phyloP scores from a whole-genome alignment of 2,888 invertebrate species.

The Hipparchia sbordonii region DNA sequence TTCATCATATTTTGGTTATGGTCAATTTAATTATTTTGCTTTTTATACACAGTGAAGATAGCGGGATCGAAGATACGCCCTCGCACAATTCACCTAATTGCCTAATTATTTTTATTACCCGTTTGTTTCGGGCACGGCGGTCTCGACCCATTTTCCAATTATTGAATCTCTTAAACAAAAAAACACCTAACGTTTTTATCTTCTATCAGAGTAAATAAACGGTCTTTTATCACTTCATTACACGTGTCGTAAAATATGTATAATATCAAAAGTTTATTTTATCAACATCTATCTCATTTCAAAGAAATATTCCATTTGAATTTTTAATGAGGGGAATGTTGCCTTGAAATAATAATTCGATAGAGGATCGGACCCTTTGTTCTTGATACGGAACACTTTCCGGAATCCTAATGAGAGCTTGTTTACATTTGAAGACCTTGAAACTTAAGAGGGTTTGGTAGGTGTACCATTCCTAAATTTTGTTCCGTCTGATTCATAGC shows the following conservation, averaged over 20 bases:
- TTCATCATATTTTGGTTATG: slow-evolving; percentile 34
- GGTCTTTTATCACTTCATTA: slow-evolving; percentile 19
- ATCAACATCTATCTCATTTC: slow-evolving; percentile 41
- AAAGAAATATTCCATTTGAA: slow-evolving; percentile 47
- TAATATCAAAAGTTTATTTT: slow-evolving; percentile 12
- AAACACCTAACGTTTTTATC: slow-evolving; percentile 36
- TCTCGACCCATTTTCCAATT: slow-evolving; percentile 68
- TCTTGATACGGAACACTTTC: slow-evolving; percentile 44
- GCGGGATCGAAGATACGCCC: slow-evolving; percentile 63
- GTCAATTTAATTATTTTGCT: slow-evolving; percentile 40
- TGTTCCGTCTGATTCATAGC: slow-evolving; percentile 26
- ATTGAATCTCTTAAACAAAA: slow-evolving; percentile 51
- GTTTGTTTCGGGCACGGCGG: slow-evolving; percentile 65
- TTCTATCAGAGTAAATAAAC: slow-evolving; percentile 17
- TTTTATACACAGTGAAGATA: slow-evolving; percentile 55
- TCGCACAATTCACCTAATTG: slow-evolving; percentile 71
- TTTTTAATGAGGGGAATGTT: slow-evolving; percentile 44
- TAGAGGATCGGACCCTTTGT: slow-evolving; percentile 48
- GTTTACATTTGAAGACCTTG: slow-evolving; percentile 40
- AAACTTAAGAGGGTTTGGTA: slow-evolving; percentile 29
- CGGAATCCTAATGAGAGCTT: slow-evolving; percentile 47
- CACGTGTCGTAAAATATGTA: slow-evolving; percentile 13
- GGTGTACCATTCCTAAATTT: slow-evolving; percentile 25
- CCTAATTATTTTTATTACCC: slow-evolving; percentile 80
- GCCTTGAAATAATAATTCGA: slow-evolving; percentile 46